Evolutionary conservation across 2,888 invertebrate genomes (phyloP).

Genomic region (Hypena proboscidalis): DNA sequence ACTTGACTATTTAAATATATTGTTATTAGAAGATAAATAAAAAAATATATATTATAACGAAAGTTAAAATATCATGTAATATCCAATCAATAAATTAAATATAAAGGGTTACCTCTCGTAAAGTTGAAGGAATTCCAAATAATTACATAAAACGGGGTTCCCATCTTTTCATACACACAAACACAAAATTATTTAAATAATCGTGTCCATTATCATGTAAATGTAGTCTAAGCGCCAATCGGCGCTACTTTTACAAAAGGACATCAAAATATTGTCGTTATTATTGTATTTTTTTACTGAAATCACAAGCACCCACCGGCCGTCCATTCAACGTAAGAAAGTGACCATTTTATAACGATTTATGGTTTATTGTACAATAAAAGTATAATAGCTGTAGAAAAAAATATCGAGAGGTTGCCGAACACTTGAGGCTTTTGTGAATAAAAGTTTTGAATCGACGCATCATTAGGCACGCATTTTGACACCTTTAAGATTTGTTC

Average conservation of each 20-base stretch:
- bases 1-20: too few species aligned
- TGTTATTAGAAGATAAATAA: too few species aligned
- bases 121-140: conserved; percentile 37
- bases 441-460: conserved; percentile 57
- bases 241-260: conserved; percentile 68
- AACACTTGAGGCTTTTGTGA: conserved; percentile 66
- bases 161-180: conserved; percentile 49
- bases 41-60: not conserved
- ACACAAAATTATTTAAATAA: conserved; percentile 62
- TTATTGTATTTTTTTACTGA: conserved; percentile 55
- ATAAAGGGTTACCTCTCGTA: conserved; percentile 7
- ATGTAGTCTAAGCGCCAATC: conserved; percentile 72
- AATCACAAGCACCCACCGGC: conserved; percentile 46
- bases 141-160: conserved; percentile 45
- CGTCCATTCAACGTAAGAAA: conserved; percentile 68
- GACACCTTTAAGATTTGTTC: conserved; percentile 64
- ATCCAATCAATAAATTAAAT: not conserved
- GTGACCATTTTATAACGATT: conserved; percentile 81
- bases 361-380: conserved; percentile 84
- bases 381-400: conserved; percentile 63
- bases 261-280: conserved; percentile 68
- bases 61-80: not conserved
- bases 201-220: conserved; percentile 71
- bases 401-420: conserved; percentile 52
- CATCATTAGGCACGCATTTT: conserved; percentile 73